These are phyloP conservation scores for Rotaria socialis DNA, from an alignment of 2,888 invertebrate species.

Conservation along the genomic window DNA sequence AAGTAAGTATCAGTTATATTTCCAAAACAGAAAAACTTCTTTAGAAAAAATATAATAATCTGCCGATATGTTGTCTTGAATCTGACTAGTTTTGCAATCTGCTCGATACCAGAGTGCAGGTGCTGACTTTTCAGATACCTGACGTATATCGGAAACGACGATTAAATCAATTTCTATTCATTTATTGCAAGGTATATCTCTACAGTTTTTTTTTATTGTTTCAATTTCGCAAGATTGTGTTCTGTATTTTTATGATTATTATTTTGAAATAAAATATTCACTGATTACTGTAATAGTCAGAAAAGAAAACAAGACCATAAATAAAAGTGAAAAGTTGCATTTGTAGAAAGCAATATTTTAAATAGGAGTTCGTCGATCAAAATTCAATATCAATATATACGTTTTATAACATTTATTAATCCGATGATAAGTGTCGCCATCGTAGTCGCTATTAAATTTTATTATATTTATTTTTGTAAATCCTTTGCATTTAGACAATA, in stretches of 20 bases:
- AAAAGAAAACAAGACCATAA: too few species aligned
- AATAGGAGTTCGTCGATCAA: too few species aligned
- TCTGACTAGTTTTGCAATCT: slow-evolving; percentile 32
- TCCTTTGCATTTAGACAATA: not conserved
- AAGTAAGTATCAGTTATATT: not conserved
- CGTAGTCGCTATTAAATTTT: not conserved
- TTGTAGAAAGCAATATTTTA: too few species aligned
- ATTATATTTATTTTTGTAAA: not conserved
- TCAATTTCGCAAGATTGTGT: not conserved
- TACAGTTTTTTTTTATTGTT: not conserved
- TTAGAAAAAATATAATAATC: not conserved
- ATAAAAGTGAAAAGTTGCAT: too few species aligned
- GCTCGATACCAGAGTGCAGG: not conserved
- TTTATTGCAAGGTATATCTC: not conserved
- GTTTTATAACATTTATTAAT: not conserved
- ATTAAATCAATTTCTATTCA: not conserved
- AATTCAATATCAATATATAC: too few species aligned
- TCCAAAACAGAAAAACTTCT: not conserved
- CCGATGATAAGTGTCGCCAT: not conserved
- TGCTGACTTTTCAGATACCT: slow-evolving; percentile 19
- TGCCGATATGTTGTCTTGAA: not conserved
- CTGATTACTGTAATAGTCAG: too few species aligned
- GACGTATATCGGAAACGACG: slow-evolving; percentile 1
- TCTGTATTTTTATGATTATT: not conserved
- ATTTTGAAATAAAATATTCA: not conserved